A percentile compares a stretch with the other conserved stretches of the same genome.
Evolutionary conservation across 1,140 invertebrate genomes (phyloP).

Genomic region (Penaeus chinensis): DNA sequence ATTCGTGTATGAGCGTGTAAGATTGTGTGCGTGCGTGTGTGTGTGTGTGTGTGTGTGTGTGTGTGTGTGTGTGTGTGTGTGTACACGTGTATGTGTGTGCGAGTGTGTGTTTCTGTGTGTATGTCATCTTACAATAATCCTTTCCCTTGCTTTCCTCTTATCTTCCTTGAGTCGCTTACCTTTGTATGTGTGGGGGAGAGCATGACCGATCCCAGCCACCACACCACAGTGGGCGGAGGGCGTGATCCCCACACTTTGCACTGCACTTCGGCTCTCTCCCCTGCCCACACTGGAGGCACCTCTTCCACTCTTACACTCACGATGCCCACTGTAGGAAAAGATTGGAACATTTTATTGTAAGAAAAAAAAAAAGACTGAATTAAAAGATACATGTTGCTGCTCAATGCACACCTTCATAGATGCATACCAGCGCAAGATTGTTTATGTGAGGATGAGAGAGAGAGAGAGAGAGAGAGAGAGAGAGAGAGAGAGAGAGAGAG

Average conservation of each 20-base stretch:
- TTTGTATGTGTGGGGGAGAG: conserved; percentile 36
- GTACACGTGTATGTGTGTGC: too few species aligned
- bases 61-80: too few species aligned
- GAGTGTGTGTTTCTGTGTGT: too few species aligned
- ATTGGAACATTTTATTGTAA: background rate
- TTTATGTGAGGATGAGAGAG: too few species aligned
- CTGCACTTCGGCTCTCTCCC: conserved; percentile 25
- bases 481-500: background rate
- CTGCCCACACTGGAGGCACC: conserved; percentile 32
- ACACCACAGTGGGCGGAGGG: conserved; percentile 42
- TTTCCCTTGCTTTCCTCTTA: too few species aligned
- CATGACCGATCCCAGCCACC: conserved; percentile 43
- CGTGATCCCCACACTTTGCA: conserved; percentile 44
- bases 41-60: too few species aligned
- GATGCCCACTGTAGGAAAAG: conserved; percentile 24
- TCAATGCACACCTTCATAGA: too few species aligned
- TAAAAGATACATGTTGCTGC: too few species aligned
- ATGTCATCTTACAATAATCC: too few species aligned
- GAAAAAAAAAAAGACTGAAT: background rate
- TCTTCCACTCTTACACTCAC: conserved; percentile 45
- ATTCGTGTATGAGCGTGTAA: too few species aligned
- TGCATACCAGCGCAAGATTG: too few species aligned
- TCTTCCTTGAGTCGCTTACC: background rate
- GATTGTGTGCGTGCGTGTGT: too few species aligned
- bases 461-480: background rate